phyloP scores from a whole-genome alignment of 2,888 invertebrate genomes.

The Toxonevra muliebris region DNA sequence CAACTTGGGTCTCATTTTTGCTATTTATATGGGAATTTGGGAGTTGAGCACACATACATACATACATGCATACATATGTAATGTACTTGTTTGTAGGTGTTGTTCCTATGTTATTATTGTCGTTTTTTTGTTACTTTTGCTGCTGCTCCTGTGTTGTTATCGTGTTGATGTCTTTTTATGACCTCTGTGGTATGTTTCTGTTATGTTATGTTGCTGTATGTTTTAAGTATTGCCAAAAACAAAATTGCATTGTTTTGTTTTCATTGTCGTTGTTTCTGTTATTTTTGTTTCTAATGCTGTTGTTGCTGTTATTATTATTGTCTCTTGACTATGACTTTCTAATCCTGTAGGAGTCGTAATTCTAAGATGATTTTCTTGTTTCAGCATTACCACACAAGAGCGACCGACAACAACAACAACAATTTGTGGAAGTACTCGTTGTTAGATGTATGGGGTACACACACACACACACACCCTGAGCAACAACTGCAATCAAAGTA shows the following conservation, averaged over 20 bases:
- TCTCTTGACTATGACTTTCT: constrained; percentile 25
- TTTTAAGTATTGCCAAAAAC: constrained; percentile 18
- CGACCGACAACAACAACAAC: background rate
- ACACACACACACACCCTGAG: background rate
- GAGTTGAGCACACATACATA: too few relatives aligned
- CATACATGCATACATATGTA: background rate
- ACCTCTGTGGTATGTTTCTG: constrained; percentile 57
- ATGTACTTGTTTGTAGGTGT: constrained; percentile 50
- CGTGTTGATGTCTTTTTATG: constrained; percentile 62
- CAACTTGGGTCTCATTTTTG: too few relatives aligned
- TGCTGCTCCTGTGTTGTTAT: constrained; percentile 50
- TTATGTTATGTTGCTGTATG: constrained; percentile 41
- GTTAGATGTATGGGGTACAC: constrained; percentile 11
- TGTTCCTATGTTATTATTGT: constrained; percentile 62
- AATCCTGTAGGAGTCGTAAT: constrained; percentile 54
- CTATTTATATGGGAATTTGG: too few relatives aligned
- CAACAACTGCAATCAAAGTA: too few relatives aligned
- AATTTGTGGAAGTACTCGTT: constrained; percentile 7
- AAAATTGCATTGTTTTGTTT: constrained; percentile 31
- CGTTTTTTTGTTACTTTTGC: constrained; percentile 50
- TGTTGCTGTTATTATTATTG: constrained; percentile 31
- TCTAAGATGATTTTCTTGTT: constrained; percentile 63
- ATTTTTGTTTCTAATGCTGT: constrained; percentile 17
- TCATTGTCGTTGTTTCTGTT: constrained; percentile 30
- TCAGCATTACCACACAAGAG: constrained; percentile 31